Conservation (phyloP, 2,888 invertebrate genomes). For the Eupithecia subfuscata region DNA sequence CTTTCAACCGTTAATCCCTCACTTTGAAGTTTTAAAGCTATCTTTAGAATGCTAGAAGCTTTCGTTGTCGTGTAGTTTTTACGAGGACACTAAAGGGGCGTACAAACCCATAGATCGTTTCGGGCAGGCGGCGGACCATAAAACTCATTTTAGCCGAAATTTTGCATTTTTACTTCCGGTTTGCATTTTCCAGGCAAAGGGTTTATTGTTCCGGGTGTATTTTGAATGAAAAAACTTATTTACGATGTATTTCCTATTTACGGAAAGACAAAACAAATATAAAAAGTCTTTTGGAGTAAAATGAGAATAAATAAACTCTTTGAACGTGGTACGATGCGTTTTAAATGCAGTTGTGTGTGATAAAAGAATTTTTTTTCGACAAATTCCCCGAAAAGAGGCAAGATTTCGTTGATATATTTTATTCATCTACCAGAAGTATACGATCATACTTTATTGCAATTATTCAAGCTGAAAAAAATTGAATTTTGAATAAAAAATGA, state of each 20-base stretch:
- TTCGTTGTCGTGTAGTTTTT: conserved; percentile 17
- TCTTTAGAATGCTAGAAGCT: background rate
- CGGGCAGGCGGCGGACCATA: conserved; percentile 30
- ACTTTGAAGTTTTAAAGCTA: background rate
- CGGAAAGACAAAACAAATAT: background rate
- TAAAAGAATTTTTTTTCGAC: background rate
- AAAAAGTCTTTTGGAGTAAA: background rate
- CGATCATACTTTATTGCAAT: background rate
- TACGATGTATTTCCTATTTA: background rate
- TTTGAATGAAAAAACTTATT: background rate
- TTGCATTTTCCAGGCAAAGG: conserved; percentile 21
- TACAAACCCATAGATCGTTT: conserved; percentile 28
- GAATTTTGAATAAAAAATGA: background rate
- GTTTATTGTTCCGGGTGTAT: conserved; percentile 16
- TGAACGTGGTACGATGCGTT: background rate
- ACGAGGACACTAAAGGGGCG: conserved; percentile 23
- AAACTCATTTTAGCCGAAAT: conserved; percentile 33
- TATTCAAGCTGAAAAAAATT: background rate
- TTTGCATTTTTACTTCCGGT: conserved; percentile 37
- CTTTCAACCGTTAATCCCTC: background rate
- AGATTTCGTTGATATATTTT: background rate
- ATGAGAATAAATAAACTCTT: background rate
- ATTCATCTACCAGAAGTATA: too few species aligned
- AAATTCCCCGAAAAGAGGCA: background rate
- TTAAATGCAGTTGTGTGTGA: background rate